phyloP scores from a whole-genome alignment of 2,888 invertebrate genomes.

The Caenorhabditis doughertyi region DNA sequence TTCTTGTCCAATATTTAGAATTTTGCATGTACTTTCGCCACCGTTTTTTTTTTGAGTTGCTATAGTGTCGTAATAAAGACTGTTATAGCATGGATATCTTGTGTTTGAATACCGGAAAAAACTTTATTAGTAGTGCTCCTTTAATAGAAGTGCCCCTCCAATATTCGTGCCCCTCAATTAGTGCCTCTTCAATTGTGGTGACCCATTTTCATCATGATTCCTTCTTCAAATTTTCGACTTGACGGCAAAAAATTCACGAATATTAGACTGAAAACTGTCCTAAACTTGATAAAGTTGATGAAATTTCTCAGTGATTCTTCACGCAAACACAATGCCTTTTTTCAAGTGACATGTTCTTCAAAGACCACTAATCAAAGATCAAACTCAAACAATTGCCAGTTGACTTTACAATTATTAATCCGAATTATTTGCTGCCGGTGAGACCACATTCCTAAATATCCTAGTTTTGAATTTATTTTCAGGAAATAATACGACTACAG shows the following conservation, averaged over 20 bases:
- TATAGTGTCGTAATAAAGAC: conserved; percentile 53
- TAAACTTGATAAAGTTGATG: no score
- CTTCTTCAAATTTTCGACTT: no score
- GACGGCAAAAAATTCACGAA: no score
- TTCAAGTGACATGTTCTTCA: conserved; percentile 95
- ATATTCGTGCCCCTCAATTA: no score
- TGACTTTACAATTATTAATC: conserved; percentile 92
- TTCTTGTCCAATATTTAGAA: conserved; percentile 47
- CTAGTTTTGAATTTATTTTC: neutral
- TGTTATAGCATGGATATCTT: conserved; percentile 20
- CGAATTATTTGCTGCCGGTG: conserved; percentile 88
- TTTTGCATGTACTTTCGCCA: conserved; percentile 36
- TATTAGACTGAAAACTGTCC: no score
- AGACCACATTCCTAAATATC: neutral
- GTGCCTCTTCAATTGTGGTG: no score
- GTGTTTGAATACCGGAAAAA: no score
- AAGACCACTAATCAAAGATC: conserved; percentile 94
- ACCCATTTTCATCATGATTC: no score
- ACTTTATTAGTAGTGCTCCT: no score
- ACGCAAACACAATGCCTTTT: neutral
- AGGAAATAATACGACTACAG: conserved; percentile 30
- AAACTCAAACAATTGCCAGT: conserved; percentile 92
- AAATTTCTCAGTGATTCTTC: neutral
- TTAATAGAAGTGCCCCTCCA: no score
- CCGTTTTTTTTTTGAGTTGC: conserved; percentile 26